Base-by-base conservation (phyloP, 2,113 vertebrate genomes). In the Progne subis region DNA sequence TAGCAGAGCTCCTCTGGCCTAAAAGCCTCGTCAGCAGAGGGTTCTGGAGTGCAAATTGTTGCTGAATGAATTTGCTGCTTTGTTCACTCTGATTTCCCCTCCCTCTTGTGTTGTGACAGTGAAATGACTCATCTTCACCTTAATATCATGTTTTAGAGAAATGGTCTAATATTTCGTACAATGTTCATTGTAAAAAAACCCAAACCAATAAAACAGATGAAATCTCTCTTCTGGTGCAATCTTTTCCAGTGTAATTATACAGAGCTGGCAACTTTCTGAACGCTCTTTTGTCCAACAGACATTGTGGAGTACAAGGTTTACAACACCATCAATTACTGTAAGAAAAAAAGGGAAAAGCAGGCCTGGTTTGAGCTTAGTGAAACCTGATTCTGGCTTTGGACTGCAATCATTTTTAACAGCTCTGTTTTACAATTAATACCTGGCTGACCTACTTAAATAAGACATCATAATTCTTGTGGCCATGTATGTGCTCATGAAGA, bases 101-200 rank as follows among this genome's bases (percentile, higher is more conserved):
- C 60, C 64, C 68, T 74, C 59, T 43, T 47, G 50, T 91, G 82
- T 86, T 94, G 28, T 70, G 85, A 91, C 70, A 88, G 29, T 12
- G 67, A 82, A 82, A 60, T 80, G 64, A 95, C 39, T 93, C 82
- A 83, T 90, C 79, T 67, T 72, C 63, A 90, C 60, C 87, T 89
- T 87, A n/a, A 46, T 79, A 79, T 14, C 18, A 14, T 72, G 34
- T 50, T 74, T 90, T 52, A 67, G 86, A 67, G 49, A 80, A 86
- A 69, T 3, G 50, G 82, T 88, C 84, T 74, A 81, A 47, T 92
- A n/a, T 61, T 83, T 78, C 34, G 14, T 63, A 16, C 23, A 7
- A 2, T 4, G 39, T 13, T 93, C 50, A 26, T 46, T 80, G 41
- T 59, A 12, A 52, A 55, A n/a, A 26, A 31, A 0, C 9, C 7